Conservation (phyloP, 1,140 invertebrate genomes). For the Formica selysi region DNA sequence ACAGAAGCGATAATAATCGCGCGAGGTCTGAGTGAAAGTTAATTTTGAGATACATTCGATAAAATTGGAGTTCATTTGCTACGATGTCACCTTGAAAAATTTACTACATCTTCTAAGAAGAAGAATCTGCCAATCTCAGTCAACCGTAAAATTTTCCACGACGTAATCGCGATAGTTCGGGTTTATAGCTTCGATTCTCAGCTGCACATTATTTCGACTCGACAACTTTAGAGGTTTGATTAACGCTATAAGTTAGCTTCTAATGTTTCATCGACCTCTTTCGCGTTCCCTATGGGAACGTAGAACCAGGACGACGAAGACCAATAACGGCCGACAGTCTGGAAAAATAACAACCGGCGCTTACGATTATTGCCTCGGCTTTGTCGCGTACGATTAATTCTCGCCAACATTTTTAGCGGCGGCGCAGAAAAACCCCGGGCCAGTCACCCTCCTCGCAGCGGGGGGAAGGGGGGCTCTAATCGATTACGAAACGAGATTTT, state of each 20-base stretch:
- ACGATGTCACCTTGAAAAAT: background rate
- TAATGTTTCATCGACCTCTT: constrained; percentile 19
- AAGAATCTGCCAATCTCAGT: background rate
- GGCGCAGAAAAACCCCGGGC: constrained; percentile 8
- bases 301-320: background rate
- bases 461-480: constrained; percentile 28
- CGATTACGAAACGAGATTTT: constrained; percentile 69
- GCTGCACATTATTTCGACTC: background rate
- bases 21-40: constrained; percentile 12
- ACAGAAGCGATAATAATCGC: background rate
- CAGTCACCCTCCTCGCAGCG: background rate
- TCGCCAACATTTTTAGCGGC: constrained; percentile 67
- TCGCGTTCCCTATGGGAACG: background rate
- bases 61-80: background rate
- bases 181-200: background rate
- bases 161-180: background rate
- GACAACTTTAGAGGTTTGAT: constrained; percentile 24
- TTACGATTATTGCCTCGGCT: constrained; percentile 63
- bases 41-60: background rate
- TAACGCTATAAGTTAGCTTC: constrained; percentile 40
- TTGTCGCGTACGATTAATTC: constrained; percentile 63
- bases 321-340: constrained; percentile 38
- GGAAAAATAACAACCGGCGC: constrained; percentile 46
- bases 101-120: background rate
- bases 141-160: background rate